Evolutionary conservation across 2,888 invertebrate species (phyloP).

Genomic region (Polymixis flavicincta): DNA sequence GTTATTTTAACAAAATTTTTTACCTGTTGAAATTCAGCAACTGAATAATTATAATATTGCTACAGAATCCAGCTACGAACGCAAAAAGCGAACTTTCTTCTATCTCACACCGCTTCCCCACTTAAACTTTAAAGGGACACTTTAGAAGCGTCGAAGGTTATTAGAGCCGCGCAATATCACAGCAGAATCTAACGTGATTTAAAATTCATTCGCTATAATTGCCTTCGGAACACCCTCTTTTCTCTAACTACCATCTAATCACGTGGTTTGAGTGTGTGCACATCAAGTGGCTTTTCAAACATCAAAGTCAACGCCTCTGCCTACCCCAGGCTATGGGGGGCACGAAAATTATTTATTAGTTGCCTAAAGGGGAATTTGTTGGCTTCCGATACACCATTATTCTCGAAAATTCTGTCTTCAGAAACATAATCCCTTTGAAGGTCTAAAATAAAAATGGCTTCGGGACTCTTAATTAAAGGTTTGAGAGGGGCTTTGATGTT

Average conservation of each 20-base stretch:
- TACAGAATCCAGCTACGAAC: neutral
- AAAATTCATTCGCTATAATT: slow-evolving; percentile 77
- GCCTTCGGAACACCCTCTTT: slow-evolving; percentile 54
- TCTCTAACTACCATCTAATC: slow-evolving; percentile 83
- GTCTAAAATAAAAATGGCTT: slow-evolving; percentile 67
- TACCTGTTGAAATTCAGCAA: neutral
- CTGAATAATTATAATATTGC: slow-evolving; percentile 19
- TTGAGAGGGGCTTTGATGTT: slow-evolving; percentile 63
- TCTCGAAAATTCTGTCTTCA: slow-evolving; percentile 56
- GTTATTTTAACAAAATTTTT: neutral
- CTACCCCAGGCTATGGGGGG: slow-evolving; percentile 68
- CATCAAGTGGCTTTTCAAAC: slow-evolving; percentile 84
- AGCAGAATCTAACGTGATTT: slow-evolving; percentile 72
- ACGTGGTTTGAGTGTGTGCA: slow-evolving; percentile 80
- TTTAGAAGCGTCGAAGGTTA: slow-evolving; percentile 47
- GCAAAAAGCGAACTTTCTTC: neutral
- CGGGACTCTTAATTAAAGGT: slow-evolving; percentile 73
- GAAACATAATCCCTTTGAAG: slow-evolving; percentile 70
- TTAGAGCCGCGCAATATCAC: slow-evolving; percentile 32
- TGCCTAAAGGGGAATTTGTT: slow-evolving; percentile 74
- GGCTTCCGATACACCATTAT: slow-evolving; percentile 68
- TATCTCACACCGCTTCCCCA: slow-evolving; percentile 5
- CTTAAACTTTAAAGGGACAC: slow-evolving; percentile 41
- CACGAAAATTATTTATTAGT: slow-evolving; percentile 83
- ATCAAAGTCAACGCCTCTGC: slow-evolving; percentile 81